Evolutionary conservation across 2,797 vertebrate genomes (phyloP).

Genomic region (Hephaestus fuliginosus): DNA sequence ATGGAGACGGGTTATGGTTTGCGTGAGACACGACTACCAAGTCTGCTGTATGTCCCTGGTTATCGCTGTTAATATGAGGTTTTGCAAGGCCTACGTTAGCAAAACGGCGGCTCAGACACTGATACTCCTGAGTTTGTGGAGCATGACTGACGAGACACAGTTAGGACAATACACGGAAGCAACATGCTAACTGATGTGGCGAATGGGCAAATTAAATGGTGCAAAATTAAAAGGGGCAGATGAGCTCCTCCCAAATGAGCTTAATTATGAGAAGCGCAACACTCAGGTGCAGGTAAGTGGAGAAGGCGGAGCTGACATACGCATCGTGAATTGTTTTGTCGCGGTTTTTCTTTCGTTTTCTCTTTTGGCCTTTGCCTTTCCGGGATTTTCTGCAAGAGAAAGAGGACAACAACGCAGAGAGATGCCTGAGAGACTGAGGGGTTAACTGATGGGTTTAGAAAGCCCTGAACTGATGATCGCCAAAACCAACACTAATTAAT

Average conservation of each 20-base stretch:
- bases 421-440: conserved; percentile 76
- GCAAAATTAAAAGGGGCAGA: conserved; percentile 83
- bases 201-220: conserved; percentile 63
- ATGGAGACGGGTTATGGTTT: conserved; percentile 44
- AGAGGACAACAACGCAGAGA: conserved; percentile 84
- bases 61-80: conserved; percentile 25
- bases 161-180: conserved; percentile 70
- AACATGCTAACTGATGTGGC: conserved; percentile 74
- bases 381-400: conserved; percentile 97
- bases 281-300: conserved; percentile 86
- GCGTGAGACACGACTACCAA: conserved; percentile 18
- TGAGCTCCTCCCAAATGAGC: conserved; percentile 86
- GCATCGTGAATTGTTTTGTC: conserved; percentile 89
- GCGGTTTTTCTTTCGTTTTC: conserved; percentile 98
- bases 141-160: conserved; percentile 55
- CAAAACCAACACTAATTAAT: conserved; percentile 25
- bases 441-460: conserved; percentile 26
- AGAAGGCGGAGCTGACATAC: conserved; percentile 89
- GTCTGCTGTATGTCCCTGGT: conserved; percentile 28
- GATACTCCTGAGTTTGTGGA: conserved; percentile 14
- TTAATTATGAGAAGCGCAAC: conserved; percentile 84
- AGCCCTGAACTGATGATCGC: conserved; percentile 21
- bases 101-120: conserved; percentile 36
- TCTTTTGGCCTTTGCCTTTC: conserved; percentile 97
- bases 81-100: conserved; percentile 51